Conservation (phyloP, 2,888 invertebrate genomes). For the Salticus scenicus region DNA sequence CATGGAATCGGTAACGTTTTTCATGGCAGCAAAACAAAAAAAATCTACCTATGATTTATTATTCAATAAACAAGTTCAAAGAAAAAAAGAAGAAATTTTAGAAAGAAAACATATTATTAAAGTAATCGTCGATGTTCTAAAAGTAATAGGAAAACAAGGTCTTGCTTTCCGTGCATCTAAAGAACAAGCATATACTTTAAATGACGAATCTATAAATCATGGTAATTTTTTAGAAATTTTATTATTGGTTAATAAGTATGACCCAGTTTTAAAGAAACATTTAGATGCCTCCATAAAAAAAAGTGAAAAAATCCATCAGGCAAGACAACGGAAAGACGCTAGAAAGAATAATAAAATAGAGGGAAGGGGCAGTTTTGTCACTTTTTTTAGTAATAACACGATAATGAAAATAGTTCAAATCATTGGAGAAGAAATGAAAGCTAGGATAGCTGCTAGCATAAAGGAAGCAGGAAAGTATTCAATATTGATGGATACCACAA, state of each 20-base stretch:
- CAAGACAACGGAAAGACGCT: too few species aligned
- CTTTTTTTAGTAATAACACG: background rate
- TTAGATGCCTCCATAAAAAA: too few species aligned
- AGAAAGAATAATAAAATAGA: too few species aligned
- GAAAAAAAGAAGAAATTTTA: background rate
- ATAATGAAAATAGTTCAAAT: background rate
- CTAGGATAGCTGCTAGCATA: background rate
- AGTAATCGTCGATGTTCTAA: background rate
- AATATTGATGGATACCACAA: background rate
- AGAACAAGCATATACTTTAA: background rate
- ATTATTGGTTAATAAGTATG: background rate
- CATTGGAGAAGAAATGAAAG: background rate
- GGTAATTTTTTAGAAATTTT: background rate
- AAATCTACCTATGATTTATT: slow-evolving; percentile 3
- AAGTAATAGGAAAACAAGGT: slow-evolving; percentile 12
- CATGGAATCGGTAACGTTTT: background rate
- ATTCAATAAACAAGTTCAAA: background rate
- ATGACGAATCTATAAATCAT: background rate
- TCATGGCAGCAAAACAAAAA: background rate
- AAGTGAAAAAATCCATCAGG: too few species aligned
- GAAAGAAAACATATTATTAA: background rate
- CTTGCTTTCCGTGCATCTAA: slow-evolving; percentile 10
- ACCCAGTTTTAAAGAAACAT: background rate
- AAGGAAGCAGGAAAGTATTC: background rate
- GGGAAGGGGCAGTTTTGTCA: background rate